Conservation (phyloP, 2,797 vertebrate species). For the Coregonus suidteri region DNA sequence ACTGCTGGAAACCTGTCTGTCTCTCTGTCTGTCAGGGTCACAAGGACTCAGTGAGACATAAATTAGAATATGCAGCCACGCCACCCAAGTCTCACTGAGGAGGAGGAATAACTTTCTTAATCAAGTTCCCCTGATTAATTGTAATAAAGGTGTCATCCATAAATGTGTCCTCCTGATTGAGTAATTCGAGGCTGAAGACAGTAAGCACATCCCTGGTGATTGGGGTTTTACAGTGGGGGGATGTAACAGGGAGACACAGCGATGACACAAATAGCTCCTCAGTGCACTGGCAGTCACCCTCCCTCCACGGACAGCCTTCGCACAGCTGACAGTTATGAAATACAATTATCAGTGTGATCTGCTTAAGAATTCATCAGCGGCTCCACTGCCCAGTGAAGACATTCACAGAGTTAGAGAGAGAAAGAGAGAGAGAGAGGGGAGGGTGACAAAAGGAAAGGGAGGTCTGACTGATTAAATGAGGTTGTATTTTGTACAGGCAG, state of each 20-base stretch:
- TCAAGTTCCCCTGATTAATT: constrained; percentile 91
- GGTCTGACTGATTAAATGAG: constrained; percentile 64
- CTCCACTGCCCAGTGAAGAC: constrained; percentile 83
- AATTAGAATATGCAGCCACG: constrained; percentile 69
- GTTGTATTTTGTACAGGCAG: constrained; percentile 68
- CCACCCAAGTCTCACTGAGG: constrained; percentile 49
- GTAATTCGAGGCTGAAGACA: constrained; percentile 83
- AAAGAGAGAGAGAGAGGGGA: constrained; percentile 15
- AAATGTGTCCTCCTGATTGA: constrained; percentile 86
- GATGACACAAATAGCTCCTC: constrained; percentile 86
- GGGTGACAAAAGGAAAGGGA: constrained; percentile 6
- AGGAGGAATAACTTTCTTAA: constrained; percentile 86
- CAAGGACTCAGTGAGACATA: constrained; percentile 68
- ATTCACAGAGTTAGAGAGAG: constrained; percentile 43
- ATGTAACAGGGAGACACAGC: constrained; percentile 63
- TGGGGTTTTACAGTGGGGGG: constrained; percentile 64
- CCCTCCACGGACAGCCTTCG: constrained; percentile 83
- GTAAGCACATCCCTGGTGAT: constrained; percentile 84
- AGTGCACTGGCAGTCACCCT: constrained; percentile 65
- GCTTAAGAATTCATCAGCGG: constrained; percentile 92
- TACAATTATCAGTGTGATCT: constrained; percentile 97
- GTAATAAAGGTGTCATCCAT: constrained; percentile 87
- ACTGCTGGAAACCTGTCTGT: neutral
- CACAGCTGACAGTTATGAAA: constrained; percentile 90
- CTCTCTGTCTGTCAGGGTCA: constrained; percentile 59